phyloP scores from a whole-genome alignment of 2,113 vertebrate species.

The Platichthys flesus region DNA sequence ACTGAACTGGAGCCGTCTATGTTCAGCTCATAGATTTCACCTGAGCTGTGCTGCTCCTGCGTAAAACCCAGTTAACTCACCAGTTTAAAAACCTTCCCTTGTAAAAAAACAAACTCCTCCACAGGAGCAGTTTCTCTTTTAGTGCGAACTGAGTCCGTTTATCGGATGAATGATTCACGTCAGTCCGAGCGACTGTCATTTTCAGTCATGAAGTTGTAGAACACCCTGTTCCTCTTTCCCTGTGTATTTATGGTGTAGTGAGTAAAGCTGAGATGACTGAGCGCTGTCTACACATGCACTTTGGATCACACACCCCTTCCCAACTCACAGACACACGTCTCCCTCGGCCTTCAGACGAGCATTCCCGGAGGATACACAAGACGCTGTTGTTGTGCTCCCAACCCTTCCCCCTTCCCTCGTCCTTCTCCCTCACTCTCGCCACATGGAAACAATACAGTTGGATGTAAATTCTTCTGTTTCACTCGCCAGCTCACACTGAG shows the following conservation, averaged over 20 bases:
- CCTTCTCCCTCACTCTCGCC: constrained; percentile 21
- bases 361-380: constrained; percentile 72
- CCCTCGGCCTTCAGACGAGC: constrained; percentile 40
- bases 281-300: constrained; percentile 8
- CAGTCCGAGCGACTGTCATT: constrained; percentile 19
- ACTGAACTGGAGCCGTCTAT: too few relatives aligned
- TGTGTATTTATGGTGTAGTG: constrained; percentile 14
- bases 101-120: too few relatives aligned
- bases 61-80: not conserved
- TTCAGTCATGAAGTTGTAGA: constrained; percentile 40
- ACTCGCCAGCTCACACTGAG: not conserved
- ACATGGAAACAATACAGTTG: constrained; percentile 48
- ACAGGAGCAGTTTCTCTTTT: not conserved
- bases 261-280: constrained; percentile 16
- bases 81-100: not conserved
- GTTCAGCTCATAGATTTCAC: not conserved
- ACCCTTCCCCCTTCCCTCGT: constrained; percentile 39
- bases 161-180: not conserved
- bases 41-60: not conserved
- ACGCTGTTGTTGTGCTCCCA: constrained; percentile 53
- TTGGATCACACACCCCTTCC: not conserved
- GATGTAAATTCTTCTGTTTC: constrained; percentile 42
- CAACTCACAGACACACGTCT: constrained; percentile 40
- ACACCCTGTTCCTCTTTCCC: constrained; percentile 72
- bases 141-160: not conserved